phyloP scores from a whole-genome alignment of 2,888 invertebrate genomes.

The Tetragnatha montana region DNA sequence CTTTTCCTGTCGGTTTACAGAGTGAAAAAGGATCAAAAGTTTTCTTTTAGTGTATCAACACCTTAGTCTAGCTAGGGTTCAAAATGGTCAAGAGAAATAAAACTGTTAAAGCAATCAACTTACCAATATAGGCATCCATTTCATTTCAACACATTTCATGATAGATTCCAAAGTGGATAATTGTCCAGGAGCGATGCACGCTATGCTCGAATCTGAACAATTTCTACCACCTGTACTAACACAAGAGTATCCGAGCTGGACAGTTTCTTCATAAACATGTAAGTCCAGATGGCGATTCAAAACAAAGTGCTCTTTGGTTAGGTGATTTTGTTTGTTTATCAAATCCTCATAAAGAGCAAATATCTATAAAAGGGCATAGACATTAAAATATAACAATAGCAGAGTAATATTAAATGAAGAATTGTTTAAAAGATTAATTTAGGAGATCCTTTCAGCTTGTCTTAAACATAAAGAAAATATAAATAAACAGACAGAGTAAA shows the following conservation, averaged over 20 bases:
- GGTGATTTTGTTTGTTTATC: not conserved
- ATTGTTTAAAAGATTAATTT: not conserved
- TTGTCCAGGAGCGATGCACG: slow-evolving; percentile 75
- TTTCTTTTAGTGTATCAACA: too few relatives aligned
- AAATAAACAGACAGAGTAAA: too few relatives aligned
- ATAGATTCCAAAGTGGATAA: slow-evolving; percentile 84
- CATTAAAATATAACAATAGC: not conserved
- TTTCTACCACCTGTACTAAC: slow-evolving; percentile 69
- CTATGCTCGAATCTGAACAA: not conserved
- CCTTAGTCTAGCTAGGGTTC: too few relatives aligned
- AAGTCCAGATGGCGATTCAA: slow-evolving; percentile 40
- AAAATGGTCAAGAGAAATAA: too few relatives aligned
- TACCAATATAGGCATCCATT: slow-evolving; percentile 93
- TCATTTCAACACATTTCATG: slow-evolving; percentile 90
- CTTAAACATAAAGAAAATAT: too few relatives aligned
- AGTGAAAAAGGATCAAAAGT: too few relatives aligned
- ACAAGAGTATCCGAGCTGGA: slow-evolving; percentile 76
- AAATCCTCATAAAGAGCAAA: slow-evolving; percentile 75
- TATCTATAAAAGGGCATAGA: slow-evolving; percentile 72
- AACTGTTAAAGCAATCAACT: slow-evolving; percentile 74
- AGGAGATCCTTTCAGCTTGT: too few relatives aligned
- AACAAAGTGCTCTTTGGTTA: not conserved
- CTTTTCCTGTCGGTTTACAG: not conserved
- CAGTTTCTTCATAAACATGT: slow-evolving; percentile 72
- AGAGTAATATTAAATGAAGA: not conserved